Evolutionary conservation across 1,140 invertebrate genomes (phyloP), one percentile per base, ranked within the genome.

Genomic region (Thalassaphorura encarpata): DNA sequence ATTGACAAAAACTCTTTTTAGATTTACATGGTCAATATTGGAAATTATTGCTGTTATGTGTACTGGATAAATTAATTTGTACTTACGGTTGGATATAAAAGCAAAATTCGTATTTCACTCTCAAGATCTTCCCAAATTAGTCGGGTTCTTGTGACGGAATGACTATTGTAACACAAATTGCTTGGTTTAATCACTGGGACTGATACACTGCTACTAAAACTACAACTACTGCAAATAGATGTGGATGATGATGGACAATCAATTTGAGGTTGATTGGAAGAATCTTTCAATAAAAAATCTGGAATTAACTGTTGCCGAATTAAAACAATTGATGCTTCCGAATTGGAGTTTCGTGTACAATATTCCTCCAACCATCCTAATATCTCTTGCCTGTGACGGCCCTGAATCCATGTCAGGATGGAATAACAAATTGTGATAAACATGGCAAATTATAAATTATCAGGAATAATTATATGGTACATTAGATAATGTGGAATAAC

Each of bases 351-450:
- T 15, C 57, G 54, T n/a, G 53, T 19, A 49, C 51, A 51, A 41
- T 47, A 57, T n/a, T 57, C 60, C 4, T 61, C 29, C n/a, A 61
- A 24, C 60, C 60, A 61, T 3, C 28, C 31, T 28, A 28, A 26
- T n/a, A 62, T 52, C 31, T 62, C 52, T 11, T 31, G 33, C 19
- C 57, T 23, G 18, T 58, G 56, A 3, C 61, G 52, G n/a, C 53
- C 56, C 50, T 63, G 61, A 23, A 59, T 56, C 56, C 56, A 63
- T 15, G 61, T 63, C 19, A 63, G 24, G 3, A 63, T 56, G 15
- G 56, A 59, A 26, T 63, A 63, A 39, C 56, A 59, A 19, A 63
- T 28, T 21, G 61, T 63, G 11, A 62, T 62, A 6, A 63, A 27
- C 61, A 63, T 63, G 15, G n/a, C 46, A 24, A 23, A n/a, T n/a